These are phyloP conservation scores for Rhagologus leucostigma DNA, from an alignment of 2,113 vertebrate genomes.

Conservation along the genomic window DNA sequence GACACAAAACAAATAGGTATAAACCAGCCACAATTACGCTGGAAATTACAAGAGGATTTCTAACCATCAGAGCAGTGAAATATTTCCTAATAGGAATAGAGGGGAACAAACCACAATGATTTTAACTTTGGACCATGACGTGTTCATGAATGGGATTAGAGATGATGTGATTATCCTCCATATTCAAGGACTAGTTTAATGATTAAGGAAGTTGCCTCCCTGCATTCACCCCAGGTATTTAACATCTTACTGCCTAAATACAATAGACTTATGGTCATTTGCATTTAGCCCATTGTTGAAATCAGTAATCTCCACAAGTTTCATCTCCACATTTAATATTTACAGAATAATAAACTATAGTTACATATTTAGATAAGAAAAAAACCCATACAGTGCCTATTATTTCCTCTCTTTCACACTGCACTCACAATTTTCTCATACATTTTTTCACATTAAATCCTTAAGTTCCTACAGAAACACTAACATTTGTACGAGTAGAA, in stretches of 20 bases:
- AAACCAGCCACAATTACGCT: background rate
- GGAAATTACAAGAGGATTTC: conserved; percentile 16
- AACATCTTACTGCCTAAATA: conserved; percentile 29
- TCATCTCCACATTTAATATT: conserved; percentile 26
- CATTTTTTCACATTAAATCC: background rate
- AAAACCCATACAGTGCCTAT: background rate
- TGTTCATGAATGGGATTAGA: conserved; percentile 46
- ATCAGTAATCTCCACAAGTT: background rate
- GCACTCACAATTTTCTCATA: background rate
- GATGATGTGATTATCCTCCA: background rate
- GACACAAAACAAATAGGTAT: conserved; percentile 39
- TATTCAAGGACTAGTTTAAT: background rate
- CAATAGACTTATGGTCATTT: background rate
- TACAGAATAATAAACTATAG: background rate
- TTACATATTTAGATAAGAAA: background rate
- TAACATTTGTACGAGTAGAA: background rate
- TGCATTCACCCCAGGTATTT: background rate
- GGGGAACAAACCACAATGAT: background rate
- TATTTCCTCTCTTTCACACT: background rate
- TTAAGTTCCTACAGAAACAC: background rate
- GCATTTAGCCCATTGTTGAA: background rate
- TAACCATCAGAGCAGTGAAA: background rate
- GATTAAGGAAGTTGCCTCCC: background rate
- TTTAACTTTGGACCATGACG: background rate
- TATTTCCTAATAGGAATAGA: background rate